Base-by-base conservation (phyloP, 2,113 vertebrate species). In the Pelodiscus sinensis region DNA sequence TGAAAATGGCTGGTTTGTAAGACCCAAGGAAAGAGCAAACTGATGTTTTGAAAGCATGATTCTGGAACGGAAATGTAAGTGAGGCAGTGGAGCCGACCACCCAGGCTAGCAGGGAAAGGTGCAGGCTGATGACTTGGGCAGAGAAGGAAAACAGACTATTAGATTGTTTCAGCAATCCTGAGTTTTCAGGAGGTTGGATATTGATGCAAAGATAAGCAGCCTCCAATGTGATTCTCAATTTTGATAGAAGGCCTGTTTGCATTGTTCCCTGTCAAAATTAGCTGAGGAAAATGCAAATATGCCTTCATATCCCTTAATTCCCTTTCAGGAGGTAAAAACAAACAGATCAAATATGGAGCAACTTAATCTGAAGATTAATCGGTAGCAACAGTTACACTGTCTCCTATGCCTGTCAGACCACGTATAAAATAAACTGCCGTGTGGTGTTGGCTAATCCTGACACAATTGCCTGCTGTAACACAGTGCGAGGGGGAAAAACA, bases 321-420 rank as follows among this genome's bases (percentile, higher is more conserved):
- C 0, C 0, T 8, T 1, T 0, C 0, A 2, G n/a, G 84, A 51
- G 85, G 84, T 2, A 4, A 79, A 44, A 83, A 86, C 55, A 0
- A 18, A 55, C 88, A 6, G 81, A 15, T 60, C 35, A 0, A 15
- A 56, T 56, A n/a, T 73, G 86, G 80, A 86, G 73, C 35, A 25
- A 75, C 35, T 75, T 75, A 38, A 75, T 24, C 31, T 6, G 22
- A 44, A 24, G 73, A 25, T 75, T 14, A 44, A 44, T 50, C 5
- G 22, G 38, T 75, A 44, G 73, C 38, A 50, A 75, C 71, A 1
- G 73, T 2, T 55, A 1, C n/a, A 21, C 24, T 0, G 1, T 16
- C 27, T 27, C 10, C 44, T 18, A 77, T 0, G 8, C 27, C 44
- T 0, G 25, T 38, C 1, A 0, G 1, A 1, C 1, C 71, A 13